Evolutionary conservation across 2,888 invertebrate species (phyloP).

Genomic region (Rhingia rostrata): DNA sequence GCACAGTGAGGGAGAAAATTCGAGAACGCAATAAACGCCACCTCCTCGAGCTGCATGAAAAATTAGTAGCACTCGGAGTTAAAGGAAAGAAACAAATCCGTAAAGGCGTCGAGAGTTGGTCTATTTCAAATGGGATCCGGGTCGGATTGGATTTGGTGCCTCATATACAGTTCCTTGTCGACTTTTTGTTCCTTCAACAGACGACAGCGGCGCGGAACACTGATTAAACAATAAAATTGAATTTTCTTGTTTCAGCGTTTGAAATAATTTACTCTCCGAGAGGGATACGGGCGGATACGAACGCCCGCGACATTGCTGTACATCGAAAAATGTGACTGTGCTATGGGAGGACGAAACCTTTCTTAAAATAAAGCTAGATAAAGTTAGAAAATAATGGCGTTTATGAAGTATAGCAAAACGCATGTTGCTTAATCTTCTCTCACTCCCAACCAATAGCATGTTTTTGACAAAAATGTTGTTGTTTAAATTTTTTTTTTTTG

Average conservation of each 20-base stretch:
- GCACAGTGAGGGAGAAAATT: not conserved
- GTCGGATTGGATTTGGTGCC: constrained; percentile 1
- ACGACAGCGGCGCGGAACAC: constrained; percentile 36
- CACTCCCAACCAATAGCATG: no score
- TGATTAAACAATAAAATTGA: constrained; percentile 67
- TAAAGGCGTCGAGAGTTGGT: constrained; percentile 11
- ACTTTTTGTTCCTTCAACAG: constrained; percentile 16
- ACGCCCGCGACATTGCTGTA: no score
- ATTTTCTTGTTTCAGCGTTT: constrained; percentile 49
- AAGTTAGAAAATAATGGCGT: no score
- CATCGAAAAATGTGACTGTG: no score
- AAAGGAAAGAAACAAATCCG: constrained; percentile 5
- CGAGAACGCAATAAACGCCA: not conserved
- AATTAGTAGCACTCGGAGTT: constrained; percentile 18
- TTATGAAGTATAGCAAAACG: no score
- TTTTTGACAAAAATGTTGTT: no score
- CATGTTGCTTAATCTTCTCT: no score
- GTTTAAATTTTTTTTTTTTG: no score
- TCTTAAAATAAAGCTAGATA: no score
- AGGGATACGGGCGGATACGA: no score
- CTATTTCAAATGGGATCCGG: not conserved
- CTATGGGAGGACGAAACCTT: no score
- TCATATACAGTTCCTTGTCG: not conserved
- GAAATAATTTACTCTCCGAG: constrained; percentile 47
- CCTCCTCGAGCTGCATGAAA: constrained; percentile 25